A percentile compares a stretch with the other conserved stretches of the same genome.
phyloP scores from a whole-genome alignment of 53 echinoderm and acorn worm species.

The Holothuria leucospilota region DNA sequence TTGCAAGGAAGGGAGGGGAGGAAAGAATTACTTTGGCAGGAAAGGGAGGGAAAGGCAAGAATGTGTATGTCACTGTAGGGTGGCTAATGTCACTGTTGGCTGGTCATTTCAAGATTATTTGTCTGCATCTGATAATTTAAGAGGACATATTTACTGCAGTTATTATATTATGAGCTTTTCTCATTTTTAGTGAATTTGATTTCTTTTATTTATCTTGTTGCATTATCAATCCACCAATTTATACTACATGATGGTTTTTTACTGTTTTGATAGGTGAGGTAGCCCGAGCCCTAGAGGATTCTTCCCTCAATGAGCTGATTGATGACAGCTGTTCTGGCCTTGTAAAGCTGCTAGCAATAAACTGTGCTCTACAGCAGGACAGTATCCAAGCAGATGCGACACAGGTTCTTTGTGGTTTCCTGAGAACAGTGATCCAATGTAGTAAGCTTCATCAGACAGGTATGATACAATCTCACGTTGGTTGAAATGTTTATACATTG shows the following conservation, averaged over 20 bases:
- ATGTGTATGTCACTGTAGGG: too few relatives aligned
- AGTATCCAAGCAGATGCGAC: constrained; percentile 86
- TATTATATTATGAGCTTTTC: neutral
- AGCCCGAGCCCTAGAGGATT: constrained; percentile 12
- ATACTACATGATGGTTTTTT: too few relatives aligned
- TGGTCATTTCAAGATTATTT: too few relatives aligned
- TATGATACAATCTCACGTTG: neutral
- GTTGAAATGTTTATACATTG: too few relatives aligned
- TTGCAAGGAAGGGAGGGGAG: too few relatives aligned
- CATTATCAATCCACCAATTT: neutral
- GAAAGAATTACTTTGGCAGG: too few relatives aligned
- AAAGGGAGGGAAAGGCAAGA: too few relatives aligned
- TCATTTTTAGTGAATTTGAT: too few relatives aligned
- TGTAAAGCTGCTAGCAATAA: constrained; percentile 77
- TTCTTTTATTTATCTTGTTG: neutral
- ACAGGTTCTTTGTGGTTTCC: constrained; percentile 84
- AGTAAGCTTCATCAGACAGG: constrained; percentile 13
- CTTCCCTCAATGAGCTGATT: constrained; percentile 77
- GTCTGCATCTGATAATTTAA: neutral
- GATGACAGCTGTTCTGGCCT: constrained; percentile 84
- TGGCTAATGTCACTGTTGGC: too few relatives aligned
- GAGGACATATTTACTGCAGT: neutral
- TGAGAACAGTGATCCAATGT: constrained; percentile 73
- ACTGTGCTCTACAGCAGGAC: constrained; percentile 88
- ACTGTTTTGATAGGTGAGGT: neutral